Base-by-base conservation (phyloP, 2,888 invertebrate genomes). In the Ochropleura leucogaster region DNA sequence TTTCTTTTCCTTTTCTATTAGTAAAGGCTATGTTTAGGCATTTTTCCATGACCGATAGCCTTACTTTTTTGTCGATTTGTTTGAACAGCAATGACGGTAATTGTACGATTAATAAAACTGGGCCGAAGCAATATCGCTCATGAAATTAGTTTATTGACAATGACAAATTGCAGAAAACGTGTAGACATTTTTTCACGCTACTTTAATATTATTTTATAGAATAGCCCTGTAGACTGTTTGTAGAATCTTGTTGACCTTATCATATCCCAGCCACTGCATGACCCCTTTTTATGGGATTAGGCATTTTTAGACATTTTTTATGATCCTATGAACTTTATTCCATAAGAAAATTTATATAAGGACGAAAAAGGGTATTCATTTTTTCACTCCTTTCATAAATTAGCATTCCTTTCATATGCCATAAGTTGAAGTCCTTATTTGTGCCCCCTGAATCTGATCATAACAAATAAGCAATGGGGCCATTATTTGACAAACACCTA, bases 131-230 rank as follows among this genome's bases (percentile, higher is more conserved):
- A 30, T 57, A 30, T 64, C 7, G 18, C 16, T 44, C 16, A 44
- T 40, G 16, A 49, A 72, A 64, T 30, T 20, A 18, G 14, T 0
- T 42, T 74, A 72, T 57, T 18, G 42, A 57, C 55, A 65, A 16
- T 49, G 55, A 72, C 6, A 72, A 57, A 72, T 8, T 14, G n/a
- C 18, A 47, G 4, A 51, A 6, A 40, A 47, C 10, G 14, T 20
- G 18, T 0, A 3, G 16, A 1, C 12, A 16, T 30, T 44, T 47
- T 71, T 71, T 46, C 5, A 14, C 55, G 12, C 1, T 55, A 44
- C 53, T 30, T 30, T 30, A 30, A 70, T 71, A 66, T 30, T 30
- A 1, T 30, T 30, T 30, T 30, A 30, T 0, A 44, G 20, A 16
- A n/a, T 30, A 57, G 16, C 7, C 8, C 1, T 16, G 30, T 7